Evolutionary conservation across 2,113 vertebrate genomes (phyloP).

Genomic region (Buteo buteo): DNA sequence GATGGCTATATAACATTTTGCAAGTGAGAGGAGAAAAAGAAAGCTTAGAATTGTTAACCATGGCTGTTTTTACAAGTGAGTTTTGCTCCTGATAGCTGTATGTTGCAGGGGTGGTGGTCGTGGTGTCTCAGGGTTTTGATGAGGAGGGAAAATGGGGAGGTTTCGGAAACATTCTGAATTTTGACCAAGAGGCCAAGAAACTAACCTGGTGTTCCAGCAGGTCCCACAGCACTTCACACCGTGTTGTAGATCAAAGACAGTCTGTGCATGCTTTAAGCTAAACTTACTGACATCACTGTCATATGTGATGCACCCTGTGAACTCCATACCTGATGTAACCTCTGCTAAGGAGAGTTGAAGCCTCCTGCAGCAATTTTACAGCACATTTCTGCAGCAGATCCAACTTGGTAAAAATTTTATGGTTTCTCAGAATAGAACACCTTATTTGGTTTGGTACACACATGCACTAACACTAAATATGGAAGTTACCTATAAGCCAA

Average conservation of each 20-base stretch:
- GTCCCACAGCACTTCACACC: not conserved
- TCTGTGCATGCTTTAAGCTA: not conserved
- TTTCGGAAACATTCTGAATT: not conserved
- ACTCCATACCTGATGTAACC: not conserved
- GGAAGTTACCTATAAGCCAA: not conserved
- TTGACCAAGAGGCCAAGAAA: not conserved
- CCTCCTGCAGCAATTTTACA: not conserved
- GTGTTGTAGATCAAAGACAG: not conserved
- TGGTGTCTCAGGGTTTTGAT: not conserved
- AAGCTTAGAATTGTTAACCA: not conserved
- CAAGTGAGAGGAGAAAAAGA: not conserved
- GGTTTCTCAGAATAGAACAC: not conserved
- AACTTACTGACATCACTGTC: not conserved
- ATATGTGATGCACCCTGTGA: not conserved
- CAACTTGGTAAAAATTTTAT: not conserved
- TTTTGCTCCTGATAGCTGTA: not conserved
- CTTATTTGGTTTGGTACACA: not conserved
- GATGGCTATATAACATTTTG: not conserved
- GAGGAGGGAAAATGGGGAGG: not conserved
- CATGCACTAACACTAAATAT: not conserved
- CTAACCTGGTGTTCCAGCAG: not conserved
- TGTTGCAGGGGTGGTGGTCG: not conserved
- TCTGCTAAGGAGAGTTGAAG: not conserved
- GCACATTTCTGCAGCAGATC: not conserved
- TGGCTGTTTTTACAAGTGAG: not conserved